Conservation (phyloP, 2,888 invertebrate genomes). For the Agrenia bidenticulata region DNA sequence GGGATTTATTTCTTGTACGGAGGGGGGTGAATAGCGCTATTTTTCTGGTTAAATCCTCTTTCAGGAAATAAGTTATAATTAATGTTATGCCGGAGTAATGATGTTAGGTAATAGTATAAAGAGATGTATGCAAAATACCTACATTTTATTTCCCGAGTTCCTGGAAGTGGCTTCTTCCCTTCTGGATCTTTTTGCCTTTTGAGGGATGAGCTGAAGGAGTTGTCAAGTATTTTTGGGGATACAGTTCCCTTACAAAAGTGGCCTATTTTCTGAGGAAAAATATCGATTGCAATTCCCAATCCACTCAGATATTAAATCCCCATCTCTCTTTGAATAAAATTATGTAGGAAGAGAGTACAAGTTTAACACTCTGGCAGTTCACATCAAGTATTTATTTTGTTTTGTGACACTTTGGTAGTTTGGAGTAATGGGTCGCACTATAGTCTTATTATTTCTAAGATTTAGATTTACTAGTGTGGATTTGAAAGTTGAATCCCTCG, state of each 20-base stretch:
- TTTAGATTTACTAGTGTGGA: too few species aligned
- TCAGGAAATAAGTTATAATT: neutral
- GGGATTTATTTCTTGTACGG: neutral
- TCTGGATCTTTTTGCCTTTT: neutral
- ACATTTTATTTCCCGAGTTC: constrained; percentile 10
- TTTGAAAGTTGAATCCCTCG: neutral
- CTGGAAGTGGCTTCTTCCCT: neutral
- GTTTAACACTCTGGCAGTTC: too few species aligned
- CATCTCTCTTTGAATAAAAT: constrained; percentile 10
- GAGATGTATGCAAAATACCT: constrained; percentile 4
- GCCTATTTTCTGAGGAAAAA: constrained; percentile 13
- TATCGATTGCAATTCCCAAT: constrained; percentile 25
- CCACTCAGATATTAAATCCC: neutral
- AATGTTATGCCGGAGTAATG: neutral
- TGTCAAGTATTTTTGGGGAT: constrained; percentile 8
- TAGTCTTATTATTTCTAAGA: too few species aligned
- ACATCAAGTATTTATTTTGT: too few species aligned
- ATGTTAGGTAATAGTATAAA: neutral
- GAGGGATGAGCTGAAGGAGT: neutral
- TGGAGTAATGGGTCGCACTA: too few species aligned
- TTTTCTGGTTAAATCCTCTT: neutral
- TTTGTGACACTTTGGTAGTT: too few species aligned
- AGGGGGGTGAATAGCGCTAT: neutral
- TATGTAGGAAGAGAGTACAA: neutral
- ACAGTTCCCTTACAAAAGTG: constrained; percentile 2